Conservation (phyloP, 2,888 invertebrate genomes). For the Trichopoda pennipes region DNA sequence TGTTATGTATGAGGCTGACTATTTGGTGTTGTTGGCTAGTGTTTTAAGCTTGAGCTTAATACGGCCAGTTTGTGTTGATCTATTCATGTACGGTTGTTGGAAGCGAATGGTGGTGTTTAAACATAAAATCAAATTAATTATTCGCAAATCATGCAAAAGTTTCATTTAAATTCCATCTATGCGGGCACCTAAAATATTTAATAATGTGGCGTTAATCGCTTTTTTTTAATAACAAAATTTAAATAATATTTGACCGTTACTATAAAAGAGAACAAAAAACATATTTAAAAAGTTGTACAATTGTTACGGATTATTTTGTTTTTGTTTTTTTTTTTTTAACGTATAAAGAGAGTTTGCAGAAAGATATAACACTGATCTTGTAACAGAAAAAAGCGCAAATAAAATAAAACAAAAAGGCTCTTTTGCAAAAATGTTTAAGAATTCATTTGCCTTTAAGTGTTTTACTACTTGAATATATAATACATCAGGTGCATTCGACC, state of each 20-base stretch:
- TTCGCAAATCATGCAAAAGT: slow-evolving; percentile 52
- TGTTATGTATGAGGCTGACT: slow-evolving; percentile 57
- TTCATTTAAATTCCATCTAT: slow-evolving; percentile 12
- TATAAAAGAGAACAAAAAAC: too few relatives aligned
- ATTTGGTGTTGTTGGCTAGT: slow-evolving; percentile 51
- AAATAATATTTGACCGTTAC: slow-evolving; percentile 27
- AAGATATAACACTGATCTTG: too few relatives aligned
- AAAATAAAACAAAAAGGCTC: neutral
- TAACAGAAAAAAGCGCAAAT: too few relatives aligned
- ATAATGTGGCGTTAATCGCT: slow-evolving; percentile 45
- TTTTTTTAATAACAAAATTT: neutral
- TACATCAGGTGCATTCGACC: slow-evolving; percentile 57
- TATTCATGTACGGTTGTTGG: slow-evolving; percentile 80
- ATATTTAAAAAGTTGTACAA: too few relatives aligned
- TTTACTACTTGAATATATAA: too few relatives aligned
- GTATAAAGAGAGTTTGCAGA: too few relatives aligned
- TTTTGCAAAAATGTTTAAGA: slow-evolving; percentile 40
- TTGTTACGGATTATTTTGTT: too few relatives aligned
- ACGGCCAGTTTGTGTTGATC: slow-evolving; percentile 68
- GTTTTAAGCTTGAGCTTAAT: slow-evolving; percentile 62
- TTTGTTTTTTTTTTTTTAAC: too few relatives aligned
- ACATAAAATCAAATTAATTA: slow-evolving; percentile 39
- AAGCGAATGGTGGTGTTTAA: slow-evolving; percentile 77
- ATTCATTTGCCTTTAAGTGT: slow-evolving; percentile 7
- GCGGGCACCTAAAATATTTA: slow-evolving; percentile 53